phyloP scores from a whole-genome alignment of 1,140 invertebrate species.

The Macrocentrus cingulum region DNA sequence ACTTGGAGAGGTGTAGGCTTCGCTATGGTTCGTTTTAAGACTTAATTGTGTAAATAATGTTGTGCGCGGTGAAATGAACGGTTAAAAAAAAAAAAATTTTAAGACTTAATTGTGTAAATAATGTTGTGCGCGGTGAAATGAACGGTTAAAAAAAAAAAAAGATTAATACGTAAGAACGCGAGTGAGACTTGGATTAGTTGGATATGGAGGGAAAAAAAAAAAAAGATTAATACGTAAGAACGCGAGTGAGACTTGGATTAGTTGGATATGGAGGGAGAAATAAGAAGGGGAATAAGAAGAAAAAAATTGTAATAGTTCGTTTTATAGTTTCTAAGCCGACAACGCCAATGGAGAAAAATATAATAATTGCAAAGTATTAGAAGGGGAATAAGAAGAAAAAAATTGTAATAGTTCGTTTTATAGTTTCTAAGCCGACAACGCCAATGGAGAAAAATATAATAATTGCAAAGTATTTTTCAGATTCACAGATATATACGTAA shows the following conservation, averaged over 20 bases:
- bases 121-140: constrained; percentile 3
- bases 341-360: constrained; percentile 3
- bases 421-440: background rate
- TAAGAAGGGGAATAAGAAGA: background rate
- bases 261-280: background rate
- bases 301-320: constrained; percentile 7
- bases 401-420: constrained; percentile 5
- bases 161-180: constrained; percentile 3
- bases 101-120: constrained; percentile 8
- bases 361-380: constrained; percentile 38
- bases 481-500: constrained; percentile 43
- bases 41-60: constrained; percentile 7
- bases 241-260: constrained; percentile 2
- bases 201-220: background rate
- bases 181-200: constrained; percentile 1
- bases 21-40: constrained; percentile 16
- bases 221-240: constrained; percentile 3
- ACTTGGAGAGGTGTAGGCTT: constrained; percentile 6
- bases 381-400: constrained; percentile 13
- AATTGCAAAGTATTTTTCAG: constrained; percentile 44
- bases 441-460: constrained; percentile 6
- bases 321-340: background rate
- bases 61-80: constrained; percentile 3
- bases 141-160: background rate
- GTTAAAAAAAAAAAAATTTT: background rate